Percentiles rank a stretch among this genome's conserved stretches.
Conservation (phyloP, 2,888 invertebrate species). For the Pandemis cinnamomeana region DNA sequence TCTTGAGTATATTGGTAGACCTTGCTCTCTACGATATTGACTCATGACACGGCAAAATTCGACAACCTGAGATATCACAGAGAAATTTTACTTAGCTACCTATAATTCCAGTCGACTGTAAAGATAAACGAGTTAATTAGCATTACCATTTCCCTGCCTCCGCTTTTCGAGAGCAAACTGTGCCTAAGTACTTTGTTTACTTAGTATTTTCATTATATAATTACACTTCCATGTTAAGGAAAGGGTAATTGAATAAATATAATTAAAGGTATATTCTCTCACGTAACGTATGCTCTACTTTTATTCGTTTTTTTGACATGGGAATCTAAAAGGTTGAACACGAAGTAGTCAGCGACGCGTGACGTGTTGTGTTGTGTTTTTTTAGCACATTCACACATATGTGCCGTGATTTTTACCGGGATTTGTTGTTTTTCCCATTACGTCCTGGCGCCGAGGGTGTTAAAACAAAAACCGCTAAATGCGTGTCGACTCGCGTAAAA, state of each 20-base stretch:
- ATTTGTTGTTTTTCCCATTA: constrained; percentile 41
- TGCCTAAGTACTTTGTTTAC: constrained; percentile 22
- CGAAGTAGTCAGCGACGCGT: constrained; percentile 19
- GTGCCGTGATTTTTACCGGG: constrained; percentile 35
- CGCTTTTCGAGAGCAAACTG: constrained; percentile 23
- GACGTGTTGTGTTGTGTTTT: constrained; percentile 20
- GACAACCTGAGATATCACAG: not conserved
- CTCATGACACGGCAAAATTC: constrained; percentile 7
- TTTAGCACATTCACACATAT: constrained; percentile 34
- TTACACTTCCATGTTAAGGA: not conserved
- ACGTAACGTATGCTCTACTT: constrained; percentile 5
- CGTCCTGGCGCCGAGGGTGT: constrained; percentile 33
- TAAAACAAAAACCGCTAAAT: constrained; percentile 42
- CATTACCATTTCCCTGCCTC: constrained; percentile 15
- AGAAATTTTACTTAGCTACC: constrained; percentile 8
- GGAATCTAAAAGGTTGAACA: constrained; percentile 23
- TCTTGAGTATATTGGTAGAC: constrained; percentile 12
- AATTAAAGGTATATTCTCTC: not conserved
- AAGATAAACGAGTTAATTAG: constrained; percentile 32
- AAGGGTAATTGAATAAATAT: constrained; percentile 11
- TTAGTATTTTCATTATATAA: constrained; percentile 23
- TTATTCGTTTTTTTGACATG: constrained; percentile 10
- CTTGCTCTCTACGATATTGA: constrained; percentile 8
- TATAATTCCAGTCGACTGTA: constrained; percentile 18
- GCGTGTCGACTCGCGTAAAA: constrained; percentile 40